These are phyloP conservation scores for Argentina silus DNA, from an alignment of 2,797 vertebrate species.

Conservation along the genomic window DNA sequence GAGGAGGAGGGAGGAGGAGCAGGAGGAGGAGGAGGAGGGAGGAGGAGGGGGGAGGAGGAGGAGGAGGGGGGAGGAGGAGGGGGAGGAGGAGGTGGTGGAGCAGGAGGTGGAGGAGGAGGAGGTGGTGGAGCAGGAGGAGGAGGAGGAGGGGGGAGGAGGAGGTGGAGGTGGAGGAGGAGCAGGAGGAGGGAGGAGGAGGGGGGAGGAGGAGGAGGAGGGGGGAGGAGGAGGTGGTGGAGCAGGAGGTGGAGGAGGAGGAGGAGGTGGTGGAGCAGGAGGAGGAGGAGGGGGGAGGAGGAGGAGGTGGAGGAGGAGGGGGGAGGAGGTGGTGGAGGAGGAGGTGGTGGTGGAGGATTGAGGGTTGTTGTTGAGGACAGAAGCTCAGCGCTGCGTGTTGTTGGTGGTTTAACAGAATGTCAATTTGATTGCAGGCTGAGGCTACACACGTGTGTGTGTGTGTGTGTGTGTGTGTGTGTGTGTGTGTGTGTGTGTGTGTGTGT, in stretches of 20 bases:
- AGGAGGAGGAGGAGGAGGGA: not conserved
- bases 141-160: too few species aligned
- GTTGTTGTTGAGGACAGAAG: not conserved
- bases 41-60: not conserved
- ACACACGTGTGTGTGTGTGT: slow-evolving; percentile 7
- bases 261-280: not conserved
- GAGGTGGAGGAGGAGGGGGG: too few species aligned
- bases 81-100: too few species aligned
- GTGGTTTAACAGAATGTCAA: slow-evolving; percentile 42
- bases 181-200: not conserved
- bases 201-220: not conserved
- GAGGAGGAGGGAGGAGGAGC: not conserved
- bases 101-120: not conserved
- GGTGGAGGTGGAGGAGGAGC: not conserved
- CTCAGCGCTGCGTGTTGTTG: slow-evolving; percentile 9
- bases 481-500: not conserved
- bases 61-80: not conserved
- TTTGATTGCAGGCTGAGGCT: slow-evolving; percentile 24
- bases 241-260: not conserved
- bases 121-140: not conserved
- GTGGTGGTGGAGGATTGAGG: not conserved
- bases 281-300: not conserved
- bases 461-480: slow-evolving; percentile 6
- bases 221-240: not conserved
- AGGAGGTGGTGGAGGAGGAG: not conserved